These are phyloP conservation scores for Anoncus sp. DNA, from an alignment of 2,888 invertebrate species.

Conservation along the genomic window DNA sequence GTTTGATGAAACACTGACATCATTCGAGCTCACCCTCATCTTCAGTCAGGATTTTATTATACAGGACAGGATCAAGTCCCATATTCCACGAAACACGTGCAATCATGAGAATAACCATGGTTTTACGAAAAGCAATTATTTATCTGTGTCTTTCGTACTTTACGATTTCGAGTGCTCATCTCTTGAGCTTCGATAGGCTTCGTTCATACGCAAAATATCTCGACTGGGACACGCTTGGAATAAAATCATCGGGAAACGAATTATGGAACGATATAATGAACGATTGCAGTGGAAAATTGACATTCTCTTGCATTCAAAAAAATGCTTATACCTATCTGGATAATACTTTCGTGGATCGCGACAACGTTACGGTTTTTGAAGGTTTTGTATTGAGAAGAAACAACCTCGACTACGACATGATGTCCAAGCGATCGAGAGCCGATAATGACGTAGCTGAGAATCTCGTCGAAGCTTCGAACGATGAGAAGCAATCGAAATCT, in stretches of 20 bases:
- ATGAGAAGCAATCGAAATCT: slow-evolving; percentile 82
- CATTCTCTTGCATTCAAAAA: slow-evolving; percentile 90
- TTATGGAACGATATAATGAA: slow-evolving; percentile 90
- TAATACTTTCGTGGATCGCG: slow-evolving; percentile 86
- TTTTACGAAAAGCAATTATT: slow-evolving; percentile 47
- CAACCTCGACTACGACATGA: slow-evolving; percentile 84
- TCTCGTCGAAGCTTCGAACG: slow-evolving; percentile 69
- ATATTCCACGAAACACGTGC: slow-evolving; percentile 23
- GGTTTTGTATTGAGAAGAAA: slow-evolving; percentile 88
- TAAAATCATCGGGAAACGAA: slow-evolving; percentile 84
- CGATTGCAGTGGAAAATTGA: slow-evolving; percentile 88
- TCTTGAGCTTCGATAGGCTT: slow-evolving; percentile 75
- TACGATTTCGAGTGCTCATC: slow-evolving; percentile 63
- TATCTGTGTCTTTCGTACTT: slow-evolving; percentile 52
- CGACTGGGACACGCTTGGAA: slow-evolving; percentile 74
- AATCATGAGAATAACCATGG: slow-evolving; percentile 47
- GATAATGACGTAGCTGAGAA: slow-evolving; percentile 75
- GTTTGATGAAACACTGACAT: slow-evolving; percentile 37
- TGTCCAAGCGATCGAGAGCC: slow-evolving; percentile 66
- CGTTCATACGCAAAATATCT: slow-evolving; percentile 78
- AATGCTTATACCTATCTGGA: slow-evolving; percentile 91
- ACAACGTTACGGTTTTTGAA: slow-evolving; percentile 88
- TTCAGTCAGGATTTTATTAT: not conserved
- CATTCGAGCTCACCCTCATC: slow-evolving; percentile 16
- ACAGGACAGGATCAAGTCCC: slow-evolving; percentile 2